Evolutionary conservation across 2,797 vertebrate species (phyloP).

Genomic region (Clamator glandarius): DNA sequence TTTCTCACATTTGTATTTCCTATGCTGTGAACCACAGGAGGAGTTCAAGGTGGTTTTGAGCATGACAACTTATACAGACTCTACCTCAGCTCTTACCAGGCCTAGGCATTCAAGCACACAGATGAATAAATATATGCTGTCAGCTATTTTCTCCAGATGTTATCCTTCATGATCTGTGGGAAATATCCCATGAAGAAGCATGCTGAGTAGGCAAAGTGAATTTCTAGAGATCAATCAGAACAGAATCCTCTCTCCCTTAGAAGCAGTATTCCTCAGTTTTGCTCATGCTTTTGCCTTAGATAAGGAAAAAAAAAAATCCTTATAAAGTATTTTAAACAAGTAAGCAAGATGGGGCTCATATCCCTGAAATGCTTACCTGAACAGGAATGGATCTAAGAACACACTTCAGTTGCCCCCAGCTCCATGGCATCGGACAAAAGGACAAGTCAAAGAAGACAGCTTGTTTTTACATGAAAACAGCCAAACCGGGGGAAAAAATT

Average conservation of each 20-base stretch:
- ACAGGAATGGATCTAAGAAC: neutral
- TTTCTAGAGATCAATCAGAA: neutral
- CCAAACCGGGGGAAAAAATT: neutral
- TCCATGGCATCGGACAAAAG: neutral
- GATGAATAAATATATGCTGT: neutral
- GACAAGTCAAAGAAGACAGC: neutral
- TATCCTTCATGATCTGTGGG: neutral
- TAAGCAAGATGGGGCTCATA: neutral
- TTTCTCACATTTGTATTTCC: neutral
- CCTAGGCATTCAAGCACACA: neutral
- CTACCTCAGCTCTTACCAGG: neutral
- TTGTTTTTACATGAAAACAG: neutral
- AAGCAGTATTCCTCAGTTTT: neutral
- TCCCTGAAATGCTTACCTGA: neutral
- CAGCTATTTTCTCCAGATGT: slow-evolving; percentile 4
- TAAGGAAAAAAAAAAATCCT: neutral
- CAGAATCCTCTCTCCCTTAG: neutral
- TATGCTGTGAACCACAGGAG: neutral
- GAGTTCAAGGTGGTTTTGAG: neutral
- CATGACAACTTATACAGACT: neutral
- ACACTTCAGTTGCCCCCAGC: neutral
- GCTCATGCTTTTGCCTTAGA: neutral
- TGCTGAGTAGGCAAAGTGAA: neutral
- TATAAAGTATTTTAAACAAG: neutral
- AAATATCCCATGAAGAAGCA: neutral